phyloP scores from a whole-genome alignment of 1,140 invertebrate genomes.

The Hyposmocoma kahamanoa region DNA sequence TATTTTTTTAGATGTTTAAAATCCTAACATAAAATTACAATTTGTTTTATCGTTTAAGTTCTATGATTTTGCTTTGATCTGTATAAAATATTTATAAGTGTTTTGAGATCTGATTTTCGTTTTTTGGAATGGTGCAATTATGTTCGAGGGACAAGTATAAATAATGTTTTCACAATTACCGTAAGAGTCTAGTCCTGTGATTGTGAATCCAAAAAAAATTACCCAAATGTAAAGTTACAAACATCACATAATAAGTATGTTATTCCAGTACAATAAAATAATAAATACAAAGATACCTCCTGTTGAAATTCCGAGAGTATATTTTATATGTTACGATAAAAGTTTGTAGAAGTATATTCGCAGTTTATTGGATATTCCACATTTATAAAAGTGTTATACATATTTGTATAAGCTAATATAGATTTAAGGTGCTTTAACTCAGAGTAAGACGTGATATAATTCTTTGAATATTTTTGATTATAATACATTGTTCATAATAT shows the following conservation, averaged over 20 bases:
- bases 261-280: conserved; percentile 48
- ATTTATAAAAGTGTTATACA: conserved; percentile 32
- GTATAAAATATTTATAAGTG: conserved; percentile 53
- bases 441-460: conserved; percentile 52
- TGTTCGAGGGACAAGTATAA: too few species aligned
- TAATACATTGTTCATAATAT: too few species aligned
- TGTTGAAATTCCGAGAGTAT: conserved; percentile 58
- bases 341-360: conserved; percentile 13
- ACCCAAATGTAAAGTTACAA: conserved; percentile 7
- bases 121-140: conserved; percentile 42
- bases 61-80: conserved; percentile 72
- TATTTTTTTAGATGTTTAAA: conserved; percentile 41
- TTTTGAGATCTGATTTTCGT: conserved; percentile 52
- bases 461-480: conserved; percentile 25
- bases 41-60: conserved; percentile 61
- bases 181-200: conserved; percentile 33
- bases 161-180: too few species aligned
- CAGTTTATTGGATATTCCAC: conserved; percentile 19
- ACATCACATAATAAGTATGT: conserved; percentile 37
- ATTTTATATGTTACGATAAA: conserved; percentile 51
- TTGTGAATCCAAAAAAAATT: conserved; percentile 18
- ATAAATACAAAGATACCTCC: conserved; percentile 40
- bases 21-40: conserved; percentile 52
- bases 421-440: conserved; percentile 62
- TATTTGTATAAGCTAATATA: conserved; percentile 33